Base-by-base conservation (phyloP, 2,888 invertebrate species). In the Peribatodes rhomboidaria region DNA sequence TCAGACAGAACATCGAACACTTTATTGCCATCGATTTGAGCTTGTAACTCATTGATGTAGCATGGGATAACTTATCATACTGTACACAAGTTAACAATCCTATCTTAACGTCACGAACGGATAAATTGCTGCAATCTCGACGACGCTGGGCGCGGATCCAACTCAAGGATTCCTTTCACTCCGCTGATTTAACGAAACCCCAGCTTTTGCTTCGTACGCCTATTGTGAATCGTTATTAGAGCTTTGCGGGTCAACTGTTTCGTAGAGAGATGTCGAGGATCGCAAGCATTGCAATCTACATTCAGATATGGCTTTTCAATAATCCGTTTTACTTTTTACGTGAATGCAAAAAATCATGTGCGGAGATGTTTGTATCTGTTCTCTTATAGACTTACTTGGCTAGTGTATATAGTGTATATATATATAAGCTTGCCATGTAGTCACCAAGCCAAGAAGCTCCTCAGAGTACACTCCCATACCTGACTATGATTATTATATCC, bases 91-190 rank as follows among this genome's bases (percentile, higher is more conserved):
- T 65, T 61, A 61, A 65, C 60, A 79, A 61, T 56, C 31, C 56
- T 65, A 80, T 84, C 80, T 75, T 76, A 75, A 74, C 74, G 73
- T 82, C 78, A 76, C 79, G 71, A 67, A 49, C 74, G 82, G 81
- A 85, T 83, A 88, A 88, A 89, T 88, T 84, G 85, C 77, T 76
- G 79, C 84, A 87, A 86, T 88, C 85, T 82, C 80, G 71, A 58
- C 53, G 75, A 80, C 77, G 75, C 80, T 81, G 83, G 87, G 88
- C 85, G 76, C 81, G 72, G 82, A 83, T 89, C 87, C 87, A 87
- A 88, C 84, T 83, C 77, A 72, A 78, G 81, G 77, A 85, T 87
- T 83, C 79, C 80, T 85, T 87, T 81, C 85, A 85, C 82, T 83
- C 72, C 82, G 84, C 83, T 86, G 89, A 87, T 82, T 85, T 84